These are phyloP conservation scores for Hydrozoanthus tunicans DNA, from an alignment of 64 coral and sea anemone species.

Conservation along the genomic window DNA sequence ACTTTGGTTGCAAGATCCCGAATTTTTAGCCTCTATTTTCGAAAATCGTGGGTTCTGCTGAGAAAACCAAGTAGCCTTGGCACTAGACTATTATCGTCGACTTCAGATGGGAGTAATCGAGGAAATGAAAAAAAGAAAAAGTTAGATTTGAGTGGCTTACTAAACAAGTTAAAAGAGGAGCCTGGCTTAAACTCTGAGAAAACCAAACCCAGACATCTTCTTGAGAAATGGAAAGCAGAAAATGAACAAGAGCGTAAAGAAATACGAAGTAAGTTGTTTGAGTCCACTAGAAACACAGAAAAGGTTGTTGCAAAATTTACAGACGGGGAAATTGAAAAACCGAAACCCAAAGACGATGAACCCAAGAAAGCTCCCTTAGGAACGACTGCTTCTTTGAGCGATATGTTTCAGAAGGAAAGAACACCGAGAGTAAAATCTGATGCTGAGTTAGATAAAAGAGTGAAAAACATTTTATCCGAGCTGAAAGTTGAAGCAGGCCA, in stretches of 20 bases:
- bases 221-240: conserved; percentile 45
- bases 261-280: conserved; percentile 40
- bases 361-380: not conserved
- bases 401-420: conserved; percentile 32
- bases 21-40: not conserved
- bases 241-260: conserved; percentile 40
- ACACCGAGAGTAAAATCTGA: conserved; percentile 40
- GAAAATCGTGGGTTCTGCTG: not conserved
- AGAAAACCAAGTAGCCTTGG: not conserved
- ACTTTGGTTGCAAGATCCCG: conserved; percentile 8
- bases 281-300: conserved; percentile 7
- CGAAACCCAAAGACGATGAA: not conserved
- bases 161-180: conserved; percentile 26
- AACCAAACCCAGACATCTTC: conserved; percentile 36
- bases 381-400: not conserved
- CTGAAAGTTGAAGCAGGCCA: conserved; percentile 69
- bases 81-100: conserved; percentile 24
- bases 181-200: not conserved
- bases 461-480: conserved; percentile 74
- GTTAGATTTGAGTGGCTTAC: conserved; percentile 7
- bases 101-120: conserved; percentile 5
- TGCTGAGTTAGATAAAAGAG: conserved; percentile 64
- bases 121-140: conserved; percentile 20
- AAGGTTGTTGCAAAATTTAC: not conserved
- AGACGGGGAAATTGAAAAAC: not conserved